Base-by-base conservation (phyloP, 2,113 vertebrate genomes). In the Antennarius striatus region DNA sequence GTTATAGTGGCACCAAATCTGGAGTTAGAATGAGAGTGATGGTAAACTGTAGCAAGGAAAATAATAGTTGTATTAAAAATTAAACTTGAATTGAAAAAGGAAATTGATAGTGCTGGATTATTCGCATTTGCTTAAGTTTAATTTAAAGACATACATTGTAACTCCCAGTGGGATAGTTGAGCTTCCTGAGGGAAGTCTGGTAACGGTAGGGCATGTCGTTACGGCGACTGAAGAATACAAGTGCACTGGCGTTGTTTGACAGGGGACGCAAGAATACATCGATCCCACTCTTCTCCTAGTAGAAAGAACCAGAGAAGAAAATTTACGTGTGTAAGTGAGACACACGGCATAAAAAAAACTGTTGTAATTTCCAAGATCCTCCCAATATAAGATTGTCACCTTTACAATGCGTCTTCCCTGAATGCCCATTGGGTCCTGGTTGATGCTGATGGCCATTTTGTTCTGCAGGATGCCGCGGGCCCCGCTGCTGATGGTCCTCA, bases 191-290 rank as follows among this genome's bases (percentile, higher is more conserved):
- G 66, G 93, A 94, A 0, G 91, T 93, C 15, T 16, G 81, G 83
- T 96, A 99, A 76, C 3, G 86, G 30, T 92, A 96, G 0, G 97
- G 97, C 94, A 94, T 94, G 60, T 98, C 96, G 0, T 63, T 88
- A 2, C 96, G 93, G 6, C 94, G 90, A 83, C 96, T 98, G 92
- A 98, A 95, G 92, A 98, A 98, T 36, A 96, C 94, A 0, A 99
- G 68, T 6, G 95, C 87, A 0, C 91, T 95, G 59, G 93, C 82
- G 0, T 80, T 77, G 0, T 54, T 60, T 0, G 92, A 93, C 73
- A 98, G 90, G 0, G 93, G 93, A 22, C 95, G 91, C 92, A 91
- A 76, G 79, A 89, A 99, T 65, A 98, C 95, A 29, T 99, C 91
- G 0, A 98, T 94, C 3, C 57, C 32, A 46, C 52, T 92, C 68